Evolutionary conservation across 2,888 invertebrate genomes (phyloP).

Genomic region (Drosophila setosimentum): DNA sequence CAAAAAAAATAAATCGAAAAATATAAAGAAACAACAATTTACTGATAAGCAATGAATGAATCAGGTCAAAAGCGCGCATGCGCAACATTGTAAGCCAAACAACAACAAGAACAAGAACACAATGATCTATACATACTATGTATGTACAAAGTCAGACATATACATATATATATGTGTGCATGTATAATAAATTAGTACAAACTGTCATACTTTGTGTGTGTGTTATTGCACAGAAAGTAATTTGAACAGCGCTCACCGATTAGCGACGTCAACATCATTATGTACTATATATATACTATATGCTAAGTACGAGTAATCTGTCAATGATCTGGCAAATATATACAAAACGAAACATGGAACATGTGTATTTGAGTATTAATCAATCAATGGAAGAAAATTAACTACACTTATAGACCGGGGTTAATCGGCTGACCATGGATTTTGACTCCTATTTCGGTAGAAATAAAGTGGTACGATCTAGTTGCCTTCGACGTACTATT

Average conservation of each 20-base stretch:
- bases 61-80: constrained; percentile 74
- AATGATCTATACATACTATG: constrained; percentile 10
- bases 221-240: constrained; percentile 15
- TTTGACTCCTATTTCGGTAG: background rate
- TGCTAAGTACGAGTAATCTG: background rate
- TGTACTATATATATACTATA: background rate
- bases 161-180: background rate
- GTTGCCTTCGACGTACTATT: too few species aligned
- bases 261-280: constrained; percentile 34
- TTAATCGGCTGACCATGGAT: background rate
- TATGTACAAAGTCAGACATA: background rate
- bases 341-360: background rate
- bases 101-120: constrained; percentile 21
- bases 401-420: background rate
- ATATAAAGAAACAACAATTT: constrained; percentile 20
- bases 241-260: constrained; percentile 36
- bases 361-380: background rate
- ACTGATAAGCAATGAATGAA: constrained; percentile 64
- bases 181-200: constrained; percentile 19
- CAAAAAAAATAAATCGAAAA: constrained; percentile 3
- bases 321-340: background rate
- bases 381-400: background rate
- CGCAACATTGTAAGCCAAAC: constrained; percentile 47
- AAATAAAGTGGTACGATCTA: too few species aligned
- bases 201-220: constrained; percentile 5